A percentile compares a stretch with the other conserved stretches of the same genome.
Evolutionary conservation across 2,888 invertebrate species (phyloP).

Genomic region (Pseudolycoriella hygida): DNA sequence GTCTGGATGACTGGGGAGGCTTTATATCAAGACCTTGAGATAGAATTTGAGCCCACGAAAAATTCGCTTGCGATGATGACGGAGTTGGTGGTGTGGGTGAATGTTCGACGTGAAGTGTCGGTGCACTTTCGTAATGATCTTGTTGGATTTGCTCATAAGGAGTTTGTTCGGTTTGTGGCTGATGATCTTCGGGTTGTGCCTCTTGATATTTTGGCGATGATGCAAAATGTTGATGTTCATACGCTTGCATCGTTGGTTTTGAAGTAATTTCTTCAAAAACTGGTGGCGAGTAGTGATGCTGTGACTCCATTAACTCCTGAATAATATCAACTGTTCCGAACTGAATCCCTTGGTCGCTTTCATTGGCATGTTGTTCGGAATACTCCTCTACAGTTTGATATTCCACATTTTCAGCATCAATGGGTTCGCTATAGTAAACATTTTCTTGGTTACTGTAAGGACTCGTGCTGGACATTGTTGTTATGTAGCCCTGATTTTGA

Average conservation of each 20-base stretch:
- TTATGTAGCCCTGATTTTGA: too few species aligned
- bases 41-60: slow-evolving; percentile 55
- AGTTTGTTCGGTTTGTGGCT: slow-evolving; percentile 7
- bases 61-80: slow-evolving; percentile 11
- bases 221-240: not conserved
- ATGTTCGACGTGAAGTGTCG: slow-evolving; percentile 1
- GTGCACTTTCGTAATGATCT: not conserved
- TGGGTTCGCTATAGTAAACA: too few species aligned
- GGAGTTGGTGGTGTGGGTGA: not conserved
- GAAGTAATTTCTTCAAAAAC: slow-evolving; percentile 1
- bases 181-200: slow-evolving; percentile 6
- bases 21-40: slow-evolving; percentile 38
- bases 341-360: slow-evolving; percentile 1
- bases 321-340: slow-evolving; percentile 7
- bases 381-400: too few species aligned
- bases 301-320: slow-evolving; percentile 2
- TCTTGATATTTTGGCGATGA: slow-evolving; percentile 8
- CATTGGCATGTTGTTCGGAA: not conserved
- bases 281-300: not conserved
- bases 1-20: slow-evolving; percentile 37
- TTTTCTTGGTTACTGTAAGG: too few species aligned
- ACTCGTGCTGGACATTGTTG: too few species aligned
- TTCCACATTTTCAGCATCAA: too few species aligned
- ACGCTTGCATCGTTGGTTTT: slow-evolving; percentile 7
- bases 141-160: not conserved